phyloP scores from a whole-genome alignment of 1,140 invertebrate genomes.

The Solenopsis fugax region DNA sequence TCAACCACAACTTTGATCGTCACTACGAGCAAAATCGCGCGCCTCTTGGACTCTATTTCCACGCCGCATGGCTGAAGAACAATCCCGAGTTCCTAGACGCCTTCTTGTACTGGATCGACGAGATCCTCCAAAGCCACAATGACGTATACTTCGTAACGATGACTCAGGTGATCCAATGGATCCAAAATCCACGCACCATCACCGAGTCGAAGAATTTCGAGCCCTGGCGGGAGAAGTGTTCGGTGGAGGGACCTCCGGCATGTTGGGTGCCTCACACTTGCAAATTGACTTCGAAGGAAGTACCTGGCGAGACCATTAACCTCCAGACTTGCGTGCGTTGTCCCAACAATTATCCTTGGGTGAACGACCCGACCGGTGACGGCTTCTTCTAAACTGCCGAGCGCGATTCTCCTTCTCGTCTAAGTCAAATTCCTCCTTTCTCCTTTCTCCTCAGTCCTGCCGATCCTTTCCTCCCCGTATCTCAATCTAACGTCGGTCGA shows the following conservation, averaged over 20 bases:
- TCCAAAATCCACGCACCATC: conserved; percentile 95
- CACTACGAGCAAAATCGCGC: conserved; percentile 98
- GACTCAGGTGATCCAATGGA: conserved; percentile 99
- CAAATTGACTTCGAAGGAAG: conserved; percentile 96
- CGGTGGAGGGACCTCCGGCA: conserved; percentile 91
- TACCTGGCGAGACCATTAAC: conserved; percentile 96
- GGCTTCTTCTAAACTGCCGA: conserved; percentile 92
- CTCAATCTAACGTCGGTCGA: conserved; percentile 45
- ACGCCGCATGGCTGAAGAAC: conserved; percentile 98
- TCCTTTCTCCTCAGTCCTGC: conserved; percentile 31
- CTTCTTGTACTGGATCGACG: conserved; percentile 98
- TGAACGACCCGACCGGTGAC: conserved; percentile 96
- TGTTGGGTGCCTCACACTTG: conserved; percentile 96
- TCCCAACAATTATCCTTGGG: conserved; percentile 97
- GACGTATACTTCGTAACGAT: conserved; percentile 99
- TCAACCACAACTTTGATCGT: conserved; percentile 98
- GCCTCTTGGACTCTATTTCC: conserved; percentile 97
- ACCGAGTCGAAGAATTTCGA: conserved; percentile 96
- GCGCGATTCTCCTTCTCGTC: conserved; percentile 75
- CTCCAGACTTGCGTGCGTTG: conserved; percentile 97
- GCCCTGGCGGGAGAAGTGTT: conserved; percentile 97
- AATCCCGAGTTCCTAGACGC: conserved; percentile 97
- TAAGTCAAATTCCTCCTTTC: conserved; percentile 76
- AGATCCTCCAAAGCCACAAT: conserved; percentile 94
- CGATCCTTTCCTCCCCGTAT: background rate